A percentile compares a stretch with the other conserved stretches of the same genome.
phyloP scores from a whole-genome alignment of 2,888 invertebrate genomes.

The Adelphocoris suturalis region DNA sequence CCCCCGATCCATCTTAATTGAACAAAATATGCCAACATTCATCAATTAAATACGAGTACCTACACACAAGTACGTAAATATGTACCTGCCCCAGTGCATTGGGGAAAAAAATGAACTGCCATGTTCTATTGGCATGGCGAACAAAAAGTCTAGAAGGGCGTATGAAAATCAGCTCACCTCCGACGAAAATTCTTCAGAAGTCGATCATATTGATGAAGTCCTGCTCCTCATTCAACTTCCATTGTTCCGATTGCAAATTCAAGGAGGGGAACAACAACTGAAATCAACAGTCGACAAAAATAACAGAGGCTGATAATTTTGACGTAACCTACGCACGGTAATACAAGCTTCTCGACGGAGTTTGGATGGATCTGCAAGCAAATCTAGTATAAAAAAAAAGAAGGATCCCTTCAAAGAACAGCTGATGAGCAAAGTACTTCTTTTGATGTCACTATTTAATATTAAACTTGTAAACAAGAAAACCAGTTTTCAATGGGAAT shows the following conservation, averaged over 20 bases:
- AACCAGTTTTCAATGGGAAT: too few relatives aligned
- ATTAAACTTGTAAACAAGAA: too few relatives aligned
- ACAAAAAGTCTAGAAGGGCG: slow-evolving; percentile 18
- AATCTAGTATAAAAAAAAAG: too few relatives aligned
- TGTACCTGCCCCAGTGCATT: too few relatives aligned
- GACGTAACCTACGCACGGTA: slow-evolving; percentile 23
- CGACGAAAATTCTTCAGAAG: not conserved
- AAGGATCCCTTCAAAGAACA: too few relatives aligned
- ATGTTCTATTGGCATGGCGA: slow-evolving; percentile 24
- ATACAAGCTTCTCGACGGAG: not conserved
- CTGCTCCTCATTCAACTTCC: slow-evolving; percentile 5
- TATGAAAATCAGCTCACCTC: not conserved
- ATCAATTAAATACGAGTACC: too few relatives aligned
- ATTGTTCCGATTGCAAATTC: slow-evolving; percentile 3
- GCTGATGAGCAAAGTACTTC: too few relatives aligned
- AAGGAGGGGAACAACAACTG: not conserved
- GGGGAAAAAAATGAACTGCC: not conserved
- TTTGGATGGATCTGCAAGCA: not conserved
- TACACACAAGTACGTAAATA: too few relatives aligned
- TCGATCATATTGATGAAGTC: slow-evolving; percentile 1
- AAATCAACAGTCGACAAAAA: slow-evolving; percentile 9
- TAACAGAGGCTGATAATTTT: slow-evolving; percentile 1
- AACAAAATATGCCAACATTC: too few relatives aligned
- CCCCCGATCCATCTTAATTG: too few relatives aligned
- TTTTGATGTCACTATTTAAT: too few relatives aligned